Evolutionary conservation across 2,113 vertebrate species (phyloP).

Genomic region (Corythaeola cristata): DNA sequence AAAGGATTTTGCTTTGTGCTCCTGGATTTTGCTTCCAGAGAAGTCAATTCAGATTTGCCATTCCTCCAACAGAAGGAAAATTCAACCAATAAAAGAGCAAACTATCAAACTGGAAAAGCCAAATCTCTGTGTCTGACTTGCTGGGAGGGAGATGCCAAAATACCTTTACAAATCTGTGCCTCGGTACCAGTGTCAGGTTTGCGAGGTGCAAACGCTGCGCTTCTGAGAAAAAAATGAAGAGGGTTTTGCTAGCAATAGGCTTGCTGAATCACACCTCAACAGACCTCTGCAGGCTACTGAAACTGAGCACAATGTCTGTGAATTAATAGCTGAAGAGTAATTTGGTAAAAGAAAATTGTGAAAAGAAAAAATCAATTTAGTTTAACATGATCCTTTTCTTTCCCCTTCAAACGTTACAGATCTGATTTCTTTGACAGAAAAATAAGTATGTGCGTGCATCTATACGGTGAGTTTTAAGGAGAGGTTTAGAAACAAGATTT

Average conservation of each 20-base stretch:
- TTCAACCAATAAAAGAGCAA: slow-evolving; percentile 49
- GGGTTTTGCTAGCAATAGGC: slow-evolving; percentile 2
- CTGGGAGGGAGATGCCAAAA: slow-evolving; percentile 29
- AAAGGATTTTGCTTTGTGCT: neutral
- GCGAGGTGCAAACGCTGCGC: neutral
- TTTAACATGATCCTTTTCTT: slow-evolving; percentile 54
- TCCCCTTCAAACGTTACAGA: slow-evolving; percentile 27
- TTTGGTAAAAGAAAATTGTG: slow-evolving; percentile 38
- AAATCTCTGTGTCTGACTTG: neutral
- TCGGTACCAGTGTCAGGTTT: slow-evolving; percentile 9
- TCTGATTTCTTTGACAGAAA: slow-evolving; percentile 46
- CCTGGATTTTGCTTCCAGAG: neutral
- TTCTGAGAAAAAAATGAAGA: neutral
- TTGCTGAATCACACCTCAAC: neutral
- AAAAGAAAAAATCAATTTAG: slow-evolving; percentile 32
- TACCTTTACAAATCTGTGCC: slow-evolving; percentile 30
- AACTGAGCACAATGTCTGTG: slow-evolving; percentile 28
- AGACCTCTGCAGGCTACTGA: slow-evolving; percentile 39
- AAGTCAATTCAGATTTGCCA: neutral
- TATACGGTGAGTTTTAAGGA: neutral
- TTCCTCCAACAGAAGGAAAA: slow-evolving; percentile 7
- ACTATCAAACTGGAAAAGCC: neutral
- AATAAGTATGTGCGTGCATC: neutral
- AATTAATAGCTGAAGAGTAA: slow-evolving; percentile 22
- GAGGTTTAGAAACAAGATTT: slow-evolving; percentile 59